These are phyloP conservation scores for Cheilosia pagana DNA, from an alignment of 2,888 invertebrate species.

Conservation along the genomic window DNA sequence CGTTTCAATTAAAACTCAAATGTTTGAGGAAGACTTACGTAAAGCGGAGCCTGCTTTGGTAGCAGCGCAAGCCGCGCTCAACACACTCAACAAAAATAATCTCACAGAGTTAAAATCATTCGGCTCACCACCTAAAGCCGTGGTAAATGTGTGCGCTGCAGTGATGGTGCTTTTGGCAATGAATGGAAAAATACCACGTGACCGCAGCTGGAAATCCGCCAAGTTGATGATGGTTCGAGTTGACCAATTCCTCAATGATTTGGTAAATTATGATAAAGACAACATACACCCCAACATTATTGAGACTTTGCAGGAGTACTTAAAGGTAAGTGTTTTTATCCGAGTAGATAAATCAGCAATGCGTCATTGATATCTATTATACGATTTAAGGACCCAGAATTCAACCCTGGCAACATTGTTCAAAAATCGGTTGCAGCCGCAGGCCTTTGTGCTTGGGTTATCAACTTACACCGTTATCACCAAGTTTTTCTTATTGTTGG, in stretches of 20 bases:
- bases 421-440: constrained; percentile 96
- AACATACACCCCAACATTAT: constrained; percentile 95
- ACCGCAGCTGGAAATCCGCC: constrained; percentile 96
- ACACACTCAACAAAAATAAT: constrained; percentile 97
- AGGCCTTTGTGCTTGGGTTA: constrained; percentile 97
- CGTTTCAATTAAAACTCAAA: constrained; percentile 92
- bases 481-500: constrained; percentile 96
- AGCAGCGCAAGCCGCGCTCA: constrained; percentile 90
- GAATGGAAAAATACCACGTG: constrained; percentile 94
- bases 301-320: constrained; percentile 87
- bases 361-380: not conserved
- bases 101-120: constrained; percentile 97
- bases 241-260: constrained; percentile 92
- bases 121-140: constrained; percentile 95
- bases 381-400: constrained; percentile 87
- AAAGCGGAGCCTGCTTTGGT: constrained; percentile 96
- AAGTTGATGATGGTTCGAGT: constrained; percentile 96
- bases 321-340: constrained; percentile 77
- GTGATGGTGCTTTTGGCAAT: constrained; percentile 93
- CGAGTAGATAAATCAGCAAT: not conserved
- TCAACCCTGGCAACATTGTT: constrained; percentile 92
- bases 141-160: constrained; percentile 93
- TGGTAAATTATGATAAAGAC: constrained; percentile 96
- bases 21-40: constrained; percentile 94
- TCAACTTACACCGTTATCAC: constrained; percentile 95